Base-by-base conservation (phyloP, 1,140 invertebrate species). In the Stegodyphus dumicola region DNA sequence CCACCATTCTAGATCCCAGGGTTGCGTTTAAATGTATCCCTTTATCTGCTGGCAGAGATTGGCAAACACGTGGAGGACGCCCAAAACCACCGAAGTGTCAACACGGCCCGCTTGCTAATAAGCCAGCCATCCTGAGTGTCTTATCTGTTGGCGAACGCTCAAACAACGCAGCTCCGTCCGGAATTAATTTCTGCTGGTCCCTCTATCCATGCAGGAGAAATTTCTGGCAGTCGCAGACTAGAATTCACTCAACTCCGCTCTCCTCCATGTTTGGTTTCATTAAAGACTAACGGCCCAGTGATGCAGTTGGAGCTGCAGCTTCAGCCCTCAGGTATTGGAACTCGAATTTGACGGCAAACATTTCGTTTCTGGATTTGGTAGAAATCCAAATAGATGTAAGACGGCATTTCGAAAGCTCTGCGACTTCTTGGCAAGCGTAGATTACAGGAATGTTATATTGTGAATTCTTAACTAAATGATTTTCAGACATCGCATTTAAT, bases 111-210 rank as follows among this genome's bases (percentile, higher is more conserved):
- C 74, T 2, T n/a, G 74, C 56, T 77, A 77, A 77, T 77, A 77
- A 77, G 74, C 74, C 73, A 54, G 11, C 49, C 51, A 69, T 18
- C 76, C 65, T 13, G 65, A 67, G n/a, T 17, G 49, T 64, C 76
- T 78, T 78, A 78, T 78, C 76, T 78, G 76, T 54, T 69, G 76
- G 33, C 64, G n/a, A 9, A 15, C 54, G 5, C 33, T 67, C 64
- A 67, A 51, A 66, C 48, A 65, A 66, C 33, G 51, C 17, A 7
- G 17, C 64, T 17, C 15, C 76, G 76, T 69, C 64, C 76, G 64
- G 76, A 78, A 78, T 78, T 78, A 78, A 78, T 78, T 78, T 69
- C 76, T 52, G 48, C 70, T 48, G 49, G 13, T 64, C 60, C n/a
- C 60, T 64, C 60, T 1, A 10, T n/a, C 60, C n/a, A 10, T 64